Percentiles rank a stretch among this genome's conserved stretches.
Conservation (phyloP, 64 coral and sea anemone genomes). For the Platygyra sinensis region DNA sequence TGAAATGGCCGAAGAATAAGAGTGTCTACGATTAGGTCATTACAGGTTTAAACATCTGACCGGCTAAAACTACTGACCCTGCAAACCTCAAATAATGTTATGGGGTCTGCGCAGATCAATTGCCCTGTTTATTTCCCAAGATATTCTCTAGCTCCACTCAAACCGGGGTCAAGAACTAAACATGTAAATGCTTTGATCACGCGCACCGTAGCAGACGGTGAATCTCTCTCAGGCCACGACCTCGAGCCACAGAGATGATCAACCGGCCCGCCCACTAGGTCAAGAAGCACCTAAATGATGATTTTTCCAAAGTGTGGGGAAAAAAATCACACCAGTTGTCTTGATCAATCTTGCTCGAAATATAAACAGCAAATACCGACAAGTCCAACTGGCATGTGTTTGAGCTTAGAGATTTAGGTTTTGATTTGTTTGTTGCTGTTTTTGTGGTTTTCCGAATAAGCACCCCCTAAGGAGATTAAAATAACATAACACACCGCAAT, state of each 20-base stretch:
- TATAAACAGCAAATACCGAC: neutral
- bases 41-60: too few species aligned
- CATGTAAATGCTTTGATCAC: too few species aligned
- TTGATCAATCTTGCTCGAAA: neutral
- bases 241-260: neutral
- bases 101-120: too few species aligned
- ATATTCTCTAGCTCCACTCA: too few species aligned
- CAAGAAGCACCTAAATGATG: neutral
- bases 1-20: too few species aligned
- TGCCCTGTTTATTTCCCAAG: too few species aligned
- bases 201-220: too few species aligned
- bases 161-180: too few species aligned
- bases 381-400: neutral
- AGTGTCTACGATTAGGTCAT: too few species aligned
- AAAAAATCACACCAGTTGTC: neutral
- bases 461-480: neutral
- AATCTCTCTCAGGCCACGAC: neutral
- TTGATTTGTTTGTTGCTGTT: neutral
- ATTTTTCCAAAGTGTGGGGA: neutral
- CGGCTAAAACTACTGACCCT: too few species aligned
- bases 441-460: neutral
- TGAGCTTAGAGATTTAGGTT: neutral
- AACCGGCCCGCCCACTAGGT: neutral
- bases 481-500: neutral
- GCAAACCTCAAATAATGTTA: too few species aligned